Percentiles rank a stretch among this genome's conserved stretches.
These are phyloP conservation scores for Lymantria monacha DNA, from an alignment of 2,888 invertebrate genomes.

Conservation along the genomic window DNA sequence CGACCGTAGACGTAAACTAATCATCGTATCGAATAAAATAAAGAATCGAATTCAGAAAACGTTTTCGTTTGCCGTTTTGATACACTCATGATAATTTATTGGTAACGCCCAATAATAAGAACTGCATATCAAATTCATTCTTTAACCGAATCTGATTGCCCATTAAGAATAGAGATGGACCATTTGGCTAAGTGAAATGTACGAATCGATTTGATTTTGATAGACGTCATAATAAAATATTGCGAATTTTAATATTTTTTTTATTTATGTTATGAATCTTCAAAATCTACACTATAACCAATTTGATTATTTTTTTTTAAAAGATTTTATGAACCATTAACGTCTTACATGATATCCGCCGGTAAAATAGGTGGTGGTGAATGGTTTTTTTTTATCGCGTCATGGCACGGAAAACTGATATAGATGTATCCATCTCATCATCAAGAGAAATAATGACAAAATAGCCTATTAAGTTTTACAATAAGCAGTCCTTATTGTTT, in stretches of 20 bases:
- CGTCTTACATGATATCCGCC: no score
- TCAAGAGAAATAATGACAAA: no score
- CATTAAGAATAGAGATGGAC: slow-evolving; percentile 26
- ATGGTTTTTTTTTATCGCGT: no score
- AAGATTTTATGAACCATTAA: no score
- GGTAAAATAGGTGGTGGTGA: no score
- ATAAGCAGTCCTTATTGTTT: no score
- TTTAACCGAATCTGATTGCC: slow-evolving; percentile 39
- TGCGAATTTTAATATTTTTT: background rate
- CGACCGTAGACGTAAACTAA: background rate
- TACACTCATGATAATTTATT: slow-evolving; percentile 42
- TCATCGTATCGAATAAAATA: background rate
- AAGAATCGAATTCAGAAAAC: slow-evolving; percentile 8
- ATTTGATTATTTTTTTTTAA: no score
- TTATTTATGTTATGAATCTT: background rate
- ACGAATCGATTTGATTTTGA: slow-evolving; percentile 14
- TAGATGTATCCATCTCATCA: no score
- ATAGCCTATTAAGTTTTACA: no score
- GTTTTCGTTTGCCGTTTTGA: slow-evolving; percentile 16
- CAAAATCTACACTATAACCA: background rate
- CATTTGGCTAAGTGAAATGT: slow-evolving; percentile 8
- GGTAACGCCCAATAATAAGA: slow-evolving; percentile 42
- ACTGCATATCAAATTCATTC: slow-evolving; percentile 43
- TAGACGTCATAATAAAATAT: slow-evolving; percentile 13
- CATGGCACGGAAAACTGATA: no score